A percentile compares a stretch with the other conserved stretches of the same genome.
phyloP scores from a whole-genome alignment of 30 jellyfish, hydroid and myxozoan genomes.

The Aurelia aurita region DNA sequence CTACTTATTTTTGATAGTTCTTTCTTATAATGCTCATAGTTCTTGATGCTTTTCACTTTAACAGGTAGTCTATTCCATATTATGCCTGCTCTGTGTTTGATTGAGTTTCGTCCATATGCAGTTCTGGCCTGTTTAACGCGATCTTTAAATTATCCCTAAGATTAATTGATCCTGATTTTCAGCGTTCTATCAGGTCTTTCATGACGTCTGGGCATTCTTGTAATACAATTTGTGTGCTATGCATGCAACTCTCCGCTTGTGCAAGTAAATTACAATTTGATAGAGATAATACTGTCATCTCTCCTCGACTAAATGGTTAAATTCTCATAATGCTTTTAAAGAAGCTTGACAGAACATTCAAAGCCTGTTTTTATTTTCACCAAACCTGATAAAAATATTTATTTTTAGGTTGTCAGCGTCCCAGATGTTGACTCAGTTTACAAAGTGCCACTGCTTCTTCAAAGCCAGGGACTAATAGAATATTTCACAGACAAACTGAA shows the following conservation, averaged over 20 bases:
- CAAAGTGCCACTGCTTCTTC: slow-evolving; percentile 86
- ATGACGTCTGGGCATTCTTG: no score
- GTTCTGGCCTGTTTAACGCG: slow-evolving; percentile 11
- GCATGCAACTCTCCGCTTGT: no score
- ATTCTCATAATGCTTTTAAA: no score
- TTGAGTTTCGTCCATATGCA: slow-evolving; percentile 18
- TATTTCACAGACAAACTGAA: slow-evolving; percentile 71
- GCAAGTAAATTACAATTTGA: no score
- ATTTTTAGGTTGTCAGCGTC: slow-evolving; percentile 82
- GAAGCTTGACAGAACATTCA: no score
- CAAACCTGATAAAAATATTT: no score
- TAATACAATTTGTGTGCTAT: no score
- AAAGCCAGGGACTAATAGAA: slow-evolving; percentile 82
- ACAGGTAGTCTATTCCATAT: slow-evolving; percentile 32
- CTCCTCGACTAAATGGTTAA: no score
- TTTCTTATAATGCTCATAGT: slow-evolving; percentile 32
- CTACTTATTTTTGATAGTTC: slow-evolving; percentile 46
- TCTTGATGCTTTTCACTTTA: slow-evolving; percentile 49
- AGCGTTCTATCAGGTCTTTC: no score
- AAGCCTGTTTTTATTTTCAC: no score
- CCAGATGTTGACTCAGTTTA: slow-evolving; percentile 95
- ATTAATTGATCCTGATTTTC: no score
- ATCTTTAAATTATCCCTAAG: neutral
- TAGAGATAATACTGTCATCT: no score
- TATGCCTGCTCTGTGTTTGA: slow-evolving; percentile 33